phyloP scores from a whole-genome alignment of 1,140 invertebrate species.

The Monomorium pharaonis region DNA sequence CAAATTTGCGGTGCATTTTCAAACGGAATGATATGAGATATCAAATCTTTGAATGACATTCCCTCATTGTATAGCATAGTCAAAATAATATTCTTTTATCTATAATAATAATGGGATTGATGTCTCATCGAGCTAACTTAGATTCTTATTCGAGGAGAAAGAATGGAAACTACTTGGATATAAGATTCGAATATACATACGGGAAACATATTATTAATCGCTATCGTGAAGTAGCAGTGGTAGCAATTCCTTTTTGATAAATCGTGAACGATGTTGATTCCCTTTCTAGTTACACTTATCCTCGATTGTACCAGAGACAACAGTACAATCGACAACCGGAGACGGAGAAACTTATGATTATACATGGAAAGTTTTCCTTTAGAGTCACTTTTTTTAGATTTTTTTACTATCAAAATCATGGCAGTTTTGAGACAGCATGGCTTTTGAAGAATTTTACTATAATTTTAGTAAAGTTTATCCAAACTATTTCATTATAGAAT shows the following conservation, averaged over 20 bases:
- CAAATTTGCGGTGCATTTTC: background rate
- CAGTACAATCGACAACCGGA: too few species aligned
- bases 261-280: background rate
- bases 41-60: conserved; percentile 14
- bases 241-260: conserved; percentile 44
- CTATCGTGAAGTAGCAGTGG: background rate
- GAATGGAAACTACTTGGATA: background rate
- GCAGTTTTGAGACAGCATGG: too few species aligned
- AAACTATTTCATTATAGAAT: too few species aligned
- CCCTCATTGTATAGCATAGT: background rate
- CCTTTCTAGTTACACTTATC: conserved; percentile 9
- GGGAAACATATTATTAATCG: background rate
- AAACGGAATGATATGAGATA: background rate
- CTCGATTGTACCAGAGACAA: background rate
- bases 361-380: too few species aligned
- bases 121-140: conserved; percentile 11
- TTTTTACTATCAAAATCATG: too few species aligned
- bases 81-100: conserved; percentile 53
- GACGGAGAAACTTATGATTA: too few species aligned
- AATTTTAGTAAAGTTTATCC: too few species aligned
- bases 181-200: background rate
- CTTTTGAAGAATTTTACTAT: too few species aligned
- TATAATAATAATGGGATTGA: conserved; percentile 7
- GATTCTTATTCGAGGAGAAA: background rate
- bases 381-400: too few species aligned